Base-by-base conservation (phyloP, 2,797 vertebrate genomes). In the Catostomus latipinnis region DNA sequence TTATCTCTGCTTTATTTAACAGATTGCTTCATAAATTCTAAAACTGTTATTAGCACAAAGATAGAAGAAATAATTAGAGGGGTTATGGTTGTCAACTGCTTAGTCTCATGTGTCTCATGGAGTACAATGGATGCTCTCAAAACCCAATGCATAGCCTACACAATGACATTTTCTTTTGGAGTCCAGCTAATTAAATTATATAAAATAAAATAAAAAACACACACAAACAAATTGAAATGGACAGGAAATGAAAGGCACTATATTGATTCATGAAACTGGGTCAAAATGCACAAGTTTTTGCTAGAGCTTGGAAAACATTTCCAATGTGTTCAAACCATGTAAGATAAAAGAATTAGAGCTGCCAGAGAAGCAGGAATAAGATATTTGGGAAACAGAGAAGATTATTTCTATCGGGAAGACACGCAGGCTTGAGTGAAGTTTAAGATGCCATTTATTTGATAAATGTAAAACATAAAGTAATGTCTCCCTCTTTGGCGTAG, bases 261-360 rank as follows among this genome's bases (percentile, higher is more conserved):
- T 8, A 77, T 52, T 52, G 65, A 58, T 57, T 50, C 46, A 8
- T 57, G 14, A 75, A 62, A 62, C 58, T 50, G 48, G 16, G 58
- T 74, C 48, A 53, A 75, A 60, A 76, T 69, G 46, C 54, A 60
- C 68, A 49, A 5, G 46, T 52, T 70, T 62, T 62, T 34, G 48
- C 66, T 5, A 8, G 56, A 45, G 49, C 13, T 61, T 16, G 1
- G 12, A 7, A 62, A 52, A 77, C 13, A 18, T 7, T 43, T 16
- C 6, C 62, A 56, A 49, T 77, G 13, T 77, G 1, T 18, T 52
- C 13, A 60, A 77, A 43, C 13, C 13, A 52, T 52, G 4, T 34
- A 8, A 52, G 10, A 61, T 69, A 58, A 52, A 76, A 34, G 12
- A n/a, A 14, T 68, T 67, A 58, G 12, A 1, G 4, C 14, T 49